These are phyloP conservation scores for Hydra vulgaris DNA, from an alignment of 30 jellyfish, hydroid and myxozoan genomes.

Conservation along the genomic window DNA sequence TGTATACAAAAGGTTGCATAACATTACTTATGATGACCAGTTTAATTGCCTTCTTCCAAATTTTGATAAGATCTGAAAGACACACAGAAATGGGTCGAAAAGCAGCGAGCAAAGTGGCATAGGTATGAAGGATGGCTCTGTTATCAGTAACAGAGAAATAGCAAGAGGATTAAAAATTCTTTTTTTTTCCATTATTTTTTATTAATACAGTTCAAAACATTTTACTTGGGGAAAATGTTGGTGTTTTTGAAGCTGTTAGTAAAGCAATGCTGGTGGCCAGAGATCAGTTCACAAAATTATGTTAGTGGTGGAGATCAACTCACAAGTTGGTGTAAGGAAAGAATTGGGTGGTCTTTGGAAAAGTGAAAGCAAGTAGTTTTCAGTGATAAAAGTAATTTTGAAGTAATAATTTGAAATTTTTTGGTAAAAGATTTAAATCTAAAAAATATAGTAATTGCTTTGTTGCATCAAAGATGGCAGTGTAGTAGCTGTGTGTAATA, in stretches of 20 bases:
- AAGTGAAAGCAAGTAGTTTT: neutral
- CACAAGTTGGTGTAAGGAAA: neutral
- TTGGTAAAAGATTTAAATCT: neutral
- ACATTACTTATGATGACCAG: no score
- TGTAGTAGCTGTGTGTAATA: neutral
- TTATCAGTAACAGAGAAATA: no score
- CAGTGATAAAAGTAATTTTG: neutral
- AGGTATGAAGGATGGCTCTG: no score
- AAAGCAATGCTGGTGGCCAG: neutral
- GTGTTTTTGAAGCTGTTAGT: neutral
- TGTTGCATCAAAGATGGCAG: no score
- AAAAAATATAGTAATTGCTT: no score
- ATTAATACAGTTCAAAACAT: neutral
- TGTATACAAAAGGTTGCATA: no score
- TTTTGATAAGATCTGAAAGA: no score
- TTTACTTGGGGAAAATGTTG: neutral
- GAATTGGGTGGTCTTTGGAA: neutral
- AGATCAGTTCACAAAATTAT: neutral
- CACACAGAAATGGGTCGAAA: no score
- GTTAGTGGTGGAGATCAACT: neutral
- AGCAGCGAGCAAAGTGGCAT: no score
- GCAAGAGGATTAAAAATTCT: no score
- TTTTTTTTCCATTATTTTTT: no score
- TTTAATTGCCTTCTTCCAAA: no score
- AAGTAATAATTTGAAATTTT: neutral